Evolutionary conservation across 2,888 invertebrate genomes (phyloP).

Genomic region (Ypsolopha sequella): DNA sequence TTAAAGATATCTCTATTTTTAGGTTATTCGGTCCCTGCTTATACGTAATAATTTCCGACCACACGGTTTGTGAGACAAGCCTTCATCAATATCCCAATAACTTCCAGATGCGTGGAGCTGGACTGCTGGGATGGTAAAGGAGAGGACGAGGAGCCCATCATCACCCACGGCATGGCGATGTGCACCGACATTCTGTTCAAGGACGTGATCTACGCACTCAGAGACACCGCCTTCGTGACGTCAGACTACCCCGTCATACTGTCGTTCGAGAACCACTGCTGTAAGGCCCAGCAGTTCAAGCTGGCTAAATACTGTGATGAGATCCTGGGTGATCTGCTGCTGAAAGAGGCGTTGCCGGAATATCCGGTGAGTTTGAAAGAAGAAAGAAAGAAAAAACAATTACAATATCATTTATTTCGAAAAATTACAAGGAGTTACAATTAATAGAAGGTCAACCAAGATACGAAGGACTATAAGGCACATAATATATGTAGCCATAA

Average conservation of each 20-base stretch:
- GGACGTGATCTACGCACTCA: constrained; percentile 96
- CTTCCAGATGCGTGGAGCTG: constrained; percentile 91
- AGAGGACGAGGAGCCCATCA: constrained; percentile 98
- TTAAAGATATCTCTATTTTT: no score
- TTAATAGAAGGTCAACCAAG: no score
- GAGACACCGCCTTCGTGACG: constrained; percentile 98
- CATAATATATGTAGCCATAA: no score
- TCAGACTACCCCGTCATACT: constrained; percentile 97
- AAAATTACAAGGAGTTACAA: no score
- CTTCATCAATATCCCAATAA: neutral
- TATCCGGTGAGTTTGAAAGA: constrained; percentile 85
- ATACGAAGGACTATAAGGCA: no score
- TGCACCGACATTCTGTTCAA: constrained; percentile 99
- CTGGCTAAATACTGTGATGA: constrained; percentile 99
- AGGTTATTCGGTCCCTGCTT: no score
- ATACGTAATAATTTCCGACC: neutral
- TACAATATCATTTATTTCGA: no score
- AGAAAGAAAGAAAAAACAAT: no score
- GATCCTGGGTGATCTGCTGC: constrained; percentile 90
- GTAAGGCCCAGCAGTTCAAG: constrained; percentile 97
- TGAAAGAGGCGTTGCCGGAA: constrained; percentile 90
- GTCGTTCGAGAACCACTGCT: constrained; percentile 99
- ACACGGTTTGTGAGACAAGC: neutral
- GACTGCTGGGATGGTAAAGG: constrained; percentile 99
- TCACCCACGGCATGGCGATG: constrained; percentile 99